These are phyloP conservation scores for Gibbula magus DNA, from an alignment of 2,888 invertebrate species.

Conservation along the genomic window DNA sequence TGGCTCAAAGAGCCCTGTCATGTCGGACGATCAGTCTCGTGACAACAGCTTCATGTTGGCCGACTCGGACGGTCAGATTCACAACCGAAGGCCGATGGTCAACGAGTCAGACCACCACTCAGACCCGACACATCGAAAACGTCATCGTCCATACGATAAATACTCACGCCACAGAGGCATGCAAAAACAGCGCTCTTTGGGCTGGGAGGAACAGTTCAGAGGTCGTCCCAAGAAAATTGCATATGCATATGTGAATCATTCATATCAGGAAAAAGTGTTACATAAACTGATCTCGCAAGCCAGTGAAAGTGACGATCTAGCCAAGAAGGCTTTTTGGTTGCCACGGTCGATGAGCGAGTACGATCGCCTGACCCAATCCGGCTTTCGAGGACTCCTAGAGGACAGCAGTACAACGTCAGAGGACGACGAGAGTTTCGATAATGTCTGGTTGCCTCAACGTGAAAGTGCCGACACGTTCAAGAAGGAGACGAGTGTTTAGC, in stretches of 20 bases:
- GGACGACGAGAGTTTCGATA: constrained; percentile 62
- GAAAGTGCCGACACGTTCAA: constrained; percentile 59
- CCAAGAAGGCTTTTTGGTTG: constrained; percentile 62
- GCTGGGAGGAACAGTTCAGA: constrained; percentile 68
- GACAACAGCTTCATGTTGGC: constrained; percentile 44
- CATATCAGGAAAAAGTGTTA: constrained; percentile 65
- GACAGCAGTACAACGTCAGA: constrained; percentile 60
- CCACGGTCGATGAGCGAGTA: constrained; percentile 60
- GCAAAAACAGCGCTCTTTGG: constrained; percentile 63
- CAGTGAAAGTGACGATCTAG: constrained; percentile 50
- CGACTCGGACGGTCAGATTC: constrained; percentile 61
- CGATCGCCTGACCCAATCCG: constrained; percentile 45
- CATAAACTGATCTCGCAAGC: constrained; percentile 65
- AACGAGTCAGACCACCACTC: constrained; percentile 69
- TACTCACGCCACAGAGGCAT: constrained; percentile 51
- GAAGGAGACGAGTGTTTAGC: constrained; percentile 72
- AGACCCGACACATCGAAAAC: constrained; percentile 62
- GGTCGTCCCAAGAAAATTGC: constrained; percentile 58
- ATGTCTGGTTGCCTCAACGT: constrained; percentile 68
- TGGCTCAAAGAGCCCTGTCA: constrained; percentile 40
- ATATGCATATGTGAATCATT: constrained; percentile 70
- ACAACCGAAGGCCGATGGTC: constrained; percentile 40
- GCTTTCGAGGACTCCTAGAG: constrained; percentile 55
- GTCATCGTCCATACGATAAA: constrained; percentile 45
- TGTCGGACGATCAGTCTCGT: constrained; percentile 32